Evolutionary conservation across 2,797 vertebrate genomes (phyloP).

Genomic region (Manis pentadactyla): DNA sequence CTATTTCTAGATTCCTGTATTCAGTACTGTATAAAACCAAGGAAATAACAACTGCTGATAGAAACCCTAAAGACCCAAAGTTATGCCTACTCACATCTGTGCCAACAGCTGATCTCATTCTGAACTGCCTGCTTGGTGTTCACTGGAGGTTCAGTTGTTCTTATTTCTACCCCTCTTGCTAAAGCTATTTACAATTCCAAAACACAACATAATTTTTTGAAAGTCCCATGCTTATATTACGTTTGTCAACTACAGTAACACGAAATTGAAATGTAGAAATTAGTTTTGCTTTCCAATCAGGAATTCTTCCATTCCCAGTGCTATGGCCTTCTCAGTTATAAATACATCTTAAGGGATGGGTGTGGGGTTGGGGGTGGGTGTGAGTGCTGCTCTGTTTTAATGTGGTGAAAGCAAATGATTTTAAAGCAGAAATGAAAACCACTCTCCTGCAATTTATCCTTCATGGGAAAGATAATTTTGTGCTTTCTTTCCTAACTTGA

Average conservation of each 20-base stretch:
- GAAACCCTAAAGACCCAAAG: slow-evolving; percentile 66
- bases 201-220: slow-evolving; percentile 56
- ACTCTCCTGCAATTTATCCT: slow-evolving; percentile 14
- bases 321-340: slow-evolving; percentile 27
- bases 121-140: slow-evolving; percentile 62
- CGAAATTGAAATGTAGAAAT: slow-evolving; percentile 59
- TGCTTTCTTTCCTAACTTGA: background rate
- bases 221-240: slow-evolving; percentile 54
- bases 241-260: slow-evolving; percentile 57
- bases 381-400: slow-evolving; percentile 15
- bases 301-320: slow-evolving; percentile 32
- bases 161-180: slow-evolving; percentile 71
- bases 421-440: slow-evolving; percentile 57
- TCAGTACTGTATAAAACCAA: slow-evolving; percentile 65
- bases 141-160: slow-evolving; percentile 74
- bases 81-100: slow-evolving; percentile 74
- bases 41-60: slow-evolving; percentile 54
- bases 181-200: slow-evolving; percentile 70
- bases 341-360: background rate
- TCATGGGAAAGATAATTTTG: background rate
- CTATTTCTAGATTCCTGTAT: slow-evolving; percentile 65
- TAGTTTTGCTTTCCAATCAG: slow-evolving; percentile 57
- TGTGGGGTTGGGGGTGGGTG: no score
- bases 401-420: slow-evolving; percentile 40
- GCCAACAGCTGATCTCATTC: slow-evolving; percentile 62